Conservation (phyloP, 2,113 vertebrate genomes). For the Pagrus major region DNA sequence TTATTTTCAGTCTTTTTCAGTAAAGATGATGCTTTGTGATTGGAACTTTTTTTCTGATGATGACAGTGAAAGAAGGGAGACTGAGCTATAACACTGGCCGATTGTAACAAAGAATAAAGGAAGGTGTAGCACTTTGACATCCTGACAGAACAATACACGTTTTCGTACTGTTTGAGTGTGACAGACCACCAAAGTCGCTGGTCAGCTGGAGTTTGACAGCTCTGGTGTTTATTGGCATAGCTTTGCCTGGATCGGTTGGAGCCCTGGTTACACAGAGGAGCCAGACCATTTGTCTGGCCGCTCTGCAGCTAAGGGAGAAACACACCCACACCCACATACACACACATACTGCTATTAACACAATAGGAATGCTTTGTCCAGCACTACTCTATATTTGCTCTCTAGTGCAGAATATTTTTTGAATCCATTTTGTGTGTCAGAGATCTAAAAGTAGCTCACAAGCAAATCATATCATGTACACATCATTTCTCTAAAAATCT, state of each 20-base stretch:
- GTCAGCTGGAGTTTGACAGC: conserved; percentile 56
- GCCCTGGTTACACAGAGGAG: conserved; percentile 38
- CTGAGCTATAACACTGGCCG: not conserved
- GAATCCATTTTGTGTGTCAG: not conserved
- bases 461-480: too few species aligned
- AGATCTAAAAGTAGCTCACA: not conserved
- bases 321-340: not conserved
- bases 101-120: not conserved
- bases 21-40: not conserved
- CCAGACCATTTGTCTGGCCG: conserved; percentile 37
- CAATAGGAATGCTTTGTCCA: conserved; percentile 25
- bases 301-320: conserved; percentile 15
- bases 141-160: conserved; percentile 3
- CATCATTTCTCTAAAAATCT: not conserved
- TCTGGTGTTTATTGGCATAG: conserved; percentile 50
- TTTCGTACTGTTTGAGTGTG: not conserved
- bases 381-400: conserved; percentile 6
- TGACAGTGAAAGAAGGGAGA: not conserved
- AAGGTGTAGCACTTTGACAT: not conserved
- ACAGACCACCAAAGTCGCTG: conserved; percentile 53
- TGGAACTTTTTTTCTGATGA: not conserved
- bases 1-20: not conserved
- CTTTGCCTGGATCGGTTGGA: conserved; percentile 22
- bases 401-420: conserved; percentile 16
- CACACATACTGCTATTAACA: conserved; percentile 7